These are phyloP conservation scores for Lagopus leucura DNA, from an alignment of 2,113 vertebrate genomes.

Conservation along the genomic window DNA sequence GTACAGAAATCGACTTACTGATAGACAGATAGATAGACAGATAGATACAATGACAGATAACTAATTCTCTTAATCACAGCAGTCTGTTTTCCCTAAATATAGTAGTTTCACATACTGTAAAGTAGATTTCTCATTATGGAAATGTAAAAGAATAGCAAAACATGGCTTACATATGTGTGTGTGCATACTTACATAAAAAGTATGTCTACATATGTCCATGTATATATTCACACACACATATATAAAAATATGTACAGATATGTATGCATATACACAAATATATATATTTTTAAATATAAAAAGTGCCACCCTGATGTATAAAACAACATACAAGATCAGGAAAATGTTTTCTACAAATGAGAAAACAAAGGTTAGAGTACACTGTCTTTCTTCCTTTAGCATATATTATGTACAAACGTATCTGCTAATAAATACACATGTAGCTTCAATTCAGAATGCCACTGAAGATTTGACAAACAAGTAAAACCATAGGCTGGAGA, in stretches of 20 bases:
- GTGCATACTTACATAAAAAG: neutral
- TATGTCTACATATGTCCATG: neutral
- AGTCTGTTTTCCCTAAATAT: neutral
- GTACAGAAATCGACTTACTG: neutral
- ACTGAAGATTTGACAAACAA: neutral
- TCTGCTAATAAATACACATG: neutral
- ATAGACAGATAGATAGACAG: neutral
- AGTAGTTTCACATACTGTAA: neutral
- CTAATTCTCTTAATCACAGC: neutral
- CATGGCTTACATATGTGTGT: neutral
- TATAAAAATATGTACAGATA: neutral
- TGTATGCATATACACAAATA: neutral
- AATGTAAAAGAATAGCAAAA: neutral
- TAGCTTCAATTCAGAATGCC: neutral
- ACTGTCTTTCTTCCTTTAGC: neutral
- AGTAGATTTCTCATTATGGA: neutral
- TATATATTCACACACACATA: rapidly evolving
- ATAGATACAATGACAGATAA: neutral
- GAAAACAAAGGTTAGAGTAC: neutral
- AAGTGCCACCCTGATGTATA: neutral
- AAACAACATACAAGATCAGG: neutral
- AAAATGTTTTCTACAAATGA: neutral
- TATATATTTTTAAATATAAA: too few relatives aligned
- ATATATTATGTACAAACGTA: neutral
- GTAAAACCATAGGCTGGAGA: neutral